Evolutionary conservation across 2,888 invertebrate genomes (phyloP).

Genomic region (Erannis defoliaria): DNA sequence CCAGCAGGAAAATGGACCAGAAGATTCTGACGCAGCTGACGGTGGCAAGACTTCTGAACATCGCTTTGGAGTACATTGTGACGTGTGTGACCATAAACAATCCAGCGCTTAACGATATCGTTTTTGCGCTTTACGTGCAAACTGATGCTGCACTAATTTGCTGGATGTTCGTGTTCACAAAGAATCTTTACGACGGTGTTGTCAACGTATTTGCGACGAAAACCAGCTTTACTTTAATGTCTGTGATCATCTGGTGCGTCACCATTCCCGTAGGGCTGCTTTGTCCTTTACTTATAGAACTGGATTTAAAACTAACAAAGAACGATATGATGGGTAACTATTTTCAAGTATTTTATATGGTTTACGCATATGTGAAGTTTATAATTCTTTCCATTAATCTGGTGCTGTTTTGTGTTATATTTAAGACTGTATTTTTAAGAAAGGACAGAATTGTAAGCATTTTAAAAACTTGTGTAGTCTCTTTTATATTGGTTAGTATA

Average conservation of each 20-base stretch:
- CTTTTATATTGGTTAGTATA: slow-evolving; percentile 62
- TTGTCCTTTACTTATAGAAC: slow-evolving; percentile 39
- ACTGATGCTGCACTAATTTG: slow-evolving; percentile 63
- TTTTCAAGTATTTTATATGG: slow-evolving; percentile 46
- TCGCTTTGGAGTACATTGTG: slow-evolving; percentile 56
- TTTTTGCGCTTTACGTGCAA: slow-evolving; percentile 56
- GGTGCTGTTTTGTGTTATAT: slow-evolving; percentile 61
- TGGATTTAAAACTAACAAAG: not conserved
- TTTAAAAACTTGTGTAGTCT: slow-evolving; percentile 50
- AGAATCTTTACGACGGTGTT: slow-evolving; percentile 70
- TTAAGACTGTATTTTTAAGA: slow-evolving; percentile 53
- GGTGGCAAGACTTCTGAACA: slow-evolving; percentile 60
- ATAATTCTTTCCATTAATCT: slow-evolving; percentile 59
- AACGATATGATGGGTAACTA: not conserved
- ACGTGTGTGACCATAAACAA: slow-evolving; percentile 4
- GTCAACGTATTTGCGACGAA: slow-evolving; percentile 60
- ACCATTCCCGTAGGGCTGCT: slow-evolving; percentile 60
- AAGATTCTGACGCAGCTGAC: slow-evolving; percentile 64
- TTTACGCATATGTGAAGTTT: slow-evolving; percentile 61
- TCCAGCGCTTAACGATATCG: not conserved
- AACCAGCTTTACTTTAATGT: slow-evolving; percentile 49
- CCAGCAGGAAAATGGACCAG: slow-evolving; percentile 64
- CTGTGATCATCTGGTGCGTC: slow-evolving; percentile 55
- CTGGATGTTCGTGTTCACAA: slow-evolving; percentile 72
- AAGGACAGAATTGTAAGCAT: slow-evolving; percentile 35